Evolutionary conservation across 2,888 invertebrate genomes (phyloP).

Genomic region (Sinhomidia bicolor): DNA sequence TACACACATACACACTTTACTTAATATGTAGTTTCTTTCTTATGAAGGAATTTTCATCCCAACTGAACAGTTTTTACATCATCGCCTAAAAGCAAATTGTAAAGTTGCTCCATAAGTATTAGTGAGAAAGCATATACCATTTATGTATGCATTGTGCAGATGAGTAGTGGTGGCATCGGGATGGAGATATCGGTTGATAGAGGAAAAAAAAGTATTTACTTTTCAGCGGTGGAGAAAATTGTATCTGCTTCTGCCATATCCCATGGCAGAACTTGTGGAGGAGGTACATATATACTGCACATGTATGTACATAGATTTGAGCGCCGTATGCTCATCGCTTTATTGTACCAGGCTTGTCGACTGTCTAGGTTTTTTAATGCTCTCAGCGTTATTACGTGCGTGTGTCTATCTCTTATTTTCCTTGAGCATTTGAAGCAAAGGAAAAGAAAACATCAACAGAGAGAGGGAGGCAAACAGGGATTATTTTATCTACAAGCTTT

Average conservation of each 20-base stretch:
- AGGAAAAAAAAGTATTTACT: too few relatives aligned
- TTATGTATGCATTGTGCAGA: too few relatives aligned
- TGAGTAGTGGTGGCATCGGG: too few relatives aligned
- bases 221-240: too few relatives aligned
- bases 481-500: conserved; percentile 64
- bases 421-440: conserved; percentile 1
- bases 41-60: conserved; percentile 32
- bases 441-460: conserved; percentile 66
- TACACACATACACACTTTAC: conserved; percentile 24
- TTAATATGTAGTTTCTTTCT: conserved; percentile 25
- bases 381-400: neutral
- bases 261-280: too few relatives aligned
- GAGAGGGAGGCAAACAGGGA: conserved; percentile 62
- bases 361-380: conserved; percentile 6
- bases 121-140: neutral
- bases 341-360: neutral
- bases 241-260: too few relatives aligned
- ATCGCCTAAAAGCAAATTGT: too few relatives aligned
- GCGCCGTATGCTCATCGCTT: too few relatives aligned
- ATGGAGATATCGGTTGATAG: too few relatives aligned
- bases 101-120: too few relatives aligned
- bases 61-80: neutral
- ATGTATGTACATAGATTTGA: too few relatives aligned
- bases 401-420: neutral
- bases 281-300: too few relatives aligned